phyloP scores from a whole-genome alignment of 2,797 vertebrate species.

The Botia almorhae region DNA sequence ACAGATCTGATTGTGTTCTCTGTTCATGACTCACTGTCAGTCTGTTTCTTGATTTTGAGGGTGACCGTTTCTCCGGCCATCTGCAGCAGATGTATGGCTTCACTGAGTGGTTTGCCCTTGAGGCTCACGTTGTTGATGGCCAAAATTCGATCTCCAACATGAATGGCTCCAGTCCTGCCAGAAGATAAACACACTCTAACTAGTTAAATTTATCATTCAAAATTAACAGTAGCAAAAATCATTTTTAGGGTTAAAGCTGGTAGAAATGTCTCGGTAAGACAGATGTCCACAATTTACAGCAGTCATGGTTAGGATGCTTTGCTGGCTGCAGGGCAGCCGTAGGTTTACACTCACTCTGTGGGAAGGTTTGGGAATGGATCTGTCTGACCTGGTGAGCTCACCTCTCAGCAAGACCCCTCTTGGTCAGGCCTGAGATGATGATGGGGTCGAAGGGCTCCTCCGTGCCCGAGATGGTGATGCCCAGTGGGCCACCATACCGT shows the following conservation, averaged over 20 bases:
- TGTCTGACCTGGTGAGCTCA: slow-evolving; percentile 63
- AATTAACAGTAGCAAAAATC: too few relatives aligned
- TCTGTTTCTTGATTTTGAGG: slow-evolving; percentile 94
- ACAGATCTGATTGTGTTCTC: not conserved
- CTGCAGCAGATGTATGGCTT: slow-evolving; percentile 97
- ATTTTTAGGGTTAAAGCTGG: too few relatives aligned
- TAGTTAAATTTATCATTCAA: too few relatives aligned
- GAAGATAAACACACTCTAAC: not conserved
- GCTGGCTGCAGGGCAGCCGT: not conserved
- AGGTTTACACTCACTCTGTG: not conserved
- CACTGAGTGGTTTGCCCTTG: slow-evolving; percentile 95
- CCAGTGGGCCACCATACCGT: slow-evolving; percentile 92
- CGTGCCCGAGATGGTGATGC: slow-evolving; percentile 97
- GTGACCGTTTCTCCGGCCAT: slow-evolving; percentile 97
- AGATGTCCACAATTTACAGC: too few relatives aligned
- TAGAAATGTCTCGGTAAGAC: too few relatives aligned
- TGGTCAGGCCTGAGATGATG: slow-evolving; percentile 93
- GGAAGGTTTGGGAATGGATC: not conserved
- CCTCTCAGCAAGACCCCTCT: slow-evolving; percentile 95
- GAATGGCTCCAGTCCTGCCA: slow-evolving; percentile 94
- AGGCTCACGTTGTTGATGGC: slow-evolving; percentile 95
- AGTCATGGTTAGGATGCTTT: too few relatives aligned
- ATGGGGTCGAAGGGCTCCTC: slow-evolving; percentile 99
- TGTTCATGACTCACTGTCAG: slow-evolving; percentile 80
- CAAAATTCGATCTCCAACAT: slow-evolving; percentile 92